These are phyloP conservation scores for Squalus acanthias DNA, from an alignment of 2,797 vertebrate species.

Conservation along the genomic window DNA sequence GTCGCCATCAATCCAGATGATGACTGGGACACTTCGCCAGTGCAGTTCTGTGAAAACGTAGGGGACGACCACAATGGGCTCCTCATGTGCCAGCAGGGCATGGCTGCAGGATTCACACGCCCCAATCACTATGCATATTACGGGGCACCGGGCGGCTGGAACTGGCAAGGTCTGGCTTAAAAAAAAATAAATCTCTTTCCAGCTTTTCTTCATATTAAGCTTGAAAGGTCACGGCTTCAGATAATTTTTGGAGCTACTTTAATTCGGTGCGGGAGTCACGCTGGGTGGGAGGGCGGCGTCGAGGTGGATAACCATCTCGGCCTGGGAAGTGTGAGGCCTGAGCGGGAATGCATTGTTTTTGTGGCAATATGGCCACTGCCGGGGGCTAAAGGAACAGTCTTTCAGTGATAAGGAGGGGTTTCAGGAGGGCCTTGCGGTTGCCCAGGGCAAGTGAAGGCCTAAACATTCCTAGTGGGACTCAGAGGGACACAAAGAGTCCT, in stretches of 20 bases:
- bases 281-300: background rate
- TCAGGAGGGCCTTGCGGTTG: background rate
- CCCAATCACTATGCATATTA: conserved; percentile 66
- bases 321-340: background rate
- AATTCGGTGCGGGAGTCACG: background rate
- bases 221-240: background rate
- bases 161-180: conserved; percentile 76
- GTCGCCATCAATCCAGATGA: conserved; percentile 63
- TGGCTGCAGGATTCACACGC: conserved; percentile 72
- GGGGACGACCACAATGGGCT: conserved; percentile 59
- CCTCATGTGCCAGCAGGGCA: conserved; percentile 87
- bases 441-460: background rate
- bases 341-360: background rate
- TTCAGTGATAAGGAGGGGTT: background rate
- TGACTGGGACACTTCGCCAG: conserved; percentile 74
- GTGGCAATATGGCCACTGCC: too few relatives aligned
- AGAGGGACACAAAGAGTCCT: background rate
- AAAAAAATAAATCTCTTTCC: background rate
- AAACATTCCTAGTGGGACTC: background rate
- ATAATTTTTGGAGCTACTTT: background rate
- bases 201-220: background rate
- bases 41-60: conserved; percentile 75
- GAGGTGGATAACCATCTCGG: background rate
- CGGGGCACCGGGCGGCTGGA: conserved; percentile 72
- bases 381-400: background rate